phyloP scores from a whole-genome alignment of 2,113 vertebrate genomes.

The Platycercus adscitus region DNA sequence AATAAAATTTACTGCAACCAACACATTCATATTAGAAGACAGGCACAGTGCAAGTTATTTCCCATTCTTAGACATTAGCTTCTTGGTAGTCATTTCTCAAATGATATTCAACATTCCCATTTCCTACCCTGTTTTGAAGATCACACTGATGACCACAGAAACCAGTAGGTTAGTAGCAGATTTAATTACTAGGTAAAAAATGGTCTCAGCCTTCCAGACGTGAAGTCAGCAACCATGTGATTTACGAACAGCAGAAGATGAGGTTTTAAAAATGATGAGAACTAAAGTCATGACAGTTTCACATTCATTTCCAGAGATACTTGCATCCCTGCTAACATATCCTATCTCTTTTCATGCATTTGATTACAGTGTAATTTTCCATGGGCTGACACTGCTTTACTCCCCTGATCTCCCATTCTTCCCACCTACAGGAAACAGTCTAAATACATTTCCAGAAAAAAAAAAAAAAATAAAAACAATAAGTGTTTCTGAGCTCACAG shows the following conservation, averaged over 20 bases:
- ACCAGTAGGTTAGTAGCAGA: not conserved
- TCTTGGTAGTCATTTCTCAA: not conserved
- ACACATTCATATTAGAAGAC: not conserved
- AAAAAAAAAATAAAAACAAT: not conserved
- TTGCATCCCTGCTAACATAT: not conserved
- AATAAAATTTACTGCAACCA: not conserved
- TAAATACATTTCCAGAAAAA: not conserved
- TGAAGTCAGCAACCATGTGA: not conserved
- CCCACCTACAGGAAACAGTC: not conserved
- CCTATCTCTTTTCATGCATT: not conserved
- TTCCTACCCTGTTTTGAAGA: not conserved
- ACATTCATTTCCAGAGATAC: not conserved
- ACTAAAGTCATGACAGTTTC: not conserved
- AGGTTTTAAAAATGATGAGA: conserved; percentile 13
- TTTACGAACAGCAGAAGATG: not conserved
- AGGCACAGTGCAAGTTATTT: not conserved
- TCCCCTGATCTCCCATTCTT: not conserved
- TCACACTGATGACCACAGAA: not conserved
- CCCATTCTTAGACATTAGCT: not conserved
- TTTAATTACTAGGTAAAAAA: not conserved
- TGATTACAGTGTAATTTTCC: not conserved
- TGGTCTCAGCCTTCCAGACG: not conserved
- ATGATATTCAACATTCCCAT: not conserved
- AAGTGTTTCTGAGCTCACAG: not conserved
- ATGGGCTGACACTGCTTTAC: not conserved